Percentiles rank a stretch among this genome's conserved stretches.
phyloP scores from a whole-genome alignment of 2,888 invertebrate genomes.

The Thymelicus sylvestris region DNA sequence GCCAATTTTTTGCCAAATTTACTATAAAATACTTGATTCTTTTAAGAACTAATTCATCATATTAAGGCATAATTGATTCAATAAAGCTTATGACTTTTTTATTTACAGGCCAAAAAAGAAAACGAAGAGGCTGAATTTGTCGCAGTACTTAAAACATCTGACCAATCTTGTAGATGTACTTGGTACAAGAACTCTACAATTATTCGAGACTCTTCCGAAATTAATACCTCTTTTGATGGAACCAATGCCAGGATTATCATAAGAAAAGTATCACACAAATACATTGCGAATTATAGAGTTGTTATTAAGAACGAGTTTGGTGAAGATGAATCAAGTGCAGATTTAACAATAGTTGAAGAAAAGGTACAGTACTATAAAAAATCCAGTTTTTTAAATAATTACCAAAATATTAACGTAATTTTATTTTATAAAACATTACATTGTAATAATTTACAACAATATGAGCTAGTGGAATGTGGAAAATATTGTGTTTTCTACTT shows the following conservation, averaged over 20 bases:
- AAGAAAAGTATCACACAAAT: constrained; percentile 89
- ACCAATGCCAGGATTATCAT: constrained; percentile 92
- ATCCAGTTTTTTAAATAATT: too few species aligned
- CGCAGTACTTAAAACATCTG: constrained; percentile 89
- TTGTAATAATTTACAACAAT: neutral
- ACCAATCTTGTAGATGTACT: constrained; percentile 91
- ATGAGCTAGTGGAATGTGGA: too few species aligned
- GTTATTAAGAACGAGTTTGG: constrained; percentile 96
- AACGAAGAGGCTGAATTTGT: constrained; percentile 91
- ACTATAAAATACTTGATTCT: too few species aligned
- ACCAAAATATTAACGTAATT: neutral
- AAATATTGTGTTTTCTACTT: too few species aligned
- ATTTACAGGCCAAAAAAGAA: constrained; percentile 72
- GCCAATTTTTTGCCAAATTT: neutral
- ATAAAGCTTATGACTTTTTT: neutral
- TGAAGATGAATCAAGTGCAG: constrained; percentile 93
- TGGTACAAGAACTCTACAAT: constrained; percentile 94
- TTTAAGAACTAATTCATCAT: too few species aligned
- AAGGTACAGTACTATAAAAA: constrained; percentile 62
- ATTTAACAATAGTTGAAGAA: constrained; percentile 90
- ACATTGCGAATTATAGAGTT: constrained; percentile 92
- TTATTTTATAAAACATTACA: neutral
- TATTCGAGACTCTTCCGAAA: constrained; percentile 90
- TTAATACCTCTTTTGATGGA: constrained; percentile 93
- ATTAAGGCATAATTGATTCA: too few species aligned